Conservation (phyloP, 2,113 vertebrate genomes). For the Cavia porcellus region DNA sequence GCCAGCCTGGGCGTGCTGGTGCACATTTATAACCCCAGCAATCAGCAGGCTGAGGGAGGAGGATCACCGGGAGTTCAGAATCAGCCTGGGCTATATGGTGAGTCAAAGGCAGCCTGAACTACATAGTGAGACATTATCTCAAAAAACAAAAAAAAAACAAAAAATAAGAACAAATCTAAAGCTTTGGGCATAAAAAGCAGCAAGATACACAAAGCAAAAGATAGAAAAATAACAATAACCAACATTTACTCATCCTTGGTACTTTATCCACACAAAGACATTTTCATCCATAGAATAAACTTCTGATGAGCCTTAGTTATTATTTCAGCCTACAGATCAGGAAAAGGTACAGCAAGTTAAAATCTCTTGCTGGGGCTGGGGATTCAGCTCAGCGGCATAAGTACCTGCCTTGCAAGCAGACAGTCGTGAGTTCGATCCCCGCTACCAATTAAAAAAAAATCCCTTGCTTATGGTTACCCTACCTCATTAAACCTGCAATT, state of each 20-base stretch:
- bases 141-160: not conserved
- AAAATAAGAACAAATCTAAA: not conserved
- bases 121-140: not conserved
- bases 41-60: not conserved
- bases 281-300: conserved; percentile 41
- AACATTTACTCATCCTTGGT: not conserved
- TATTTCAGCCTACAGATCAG: not conserved
- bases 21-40: not conserved
- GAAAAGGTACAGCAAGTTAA: conserved; percentile 31
- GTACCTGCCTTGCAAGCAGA: too few relatives aligned
- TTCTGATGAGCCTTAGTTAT: conserved; percentile 29
- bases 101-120: not conserved
- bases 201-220: not conserved
- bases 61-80: too few relatives aligned
- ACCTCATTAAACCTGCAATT: conserved; percentile 26
- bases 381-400: too few relatives aligned
- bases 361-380: not conserved
- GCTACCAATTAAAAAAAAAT: too few relatives aligned
- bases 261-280: not conserved
- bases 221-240: not conserved
- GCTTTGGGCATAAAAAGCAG: not conserved
- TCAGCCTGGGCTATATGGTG: too few relatives aligned
- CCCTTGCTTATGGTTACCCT: not conserved
- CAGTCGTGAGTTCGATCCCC: too few relatives aligned
- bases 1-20: not conserved